Base-by-base conservation (phyloP, 1,140 invertebrate genomes). In the Triops cancriformis region DNA sequence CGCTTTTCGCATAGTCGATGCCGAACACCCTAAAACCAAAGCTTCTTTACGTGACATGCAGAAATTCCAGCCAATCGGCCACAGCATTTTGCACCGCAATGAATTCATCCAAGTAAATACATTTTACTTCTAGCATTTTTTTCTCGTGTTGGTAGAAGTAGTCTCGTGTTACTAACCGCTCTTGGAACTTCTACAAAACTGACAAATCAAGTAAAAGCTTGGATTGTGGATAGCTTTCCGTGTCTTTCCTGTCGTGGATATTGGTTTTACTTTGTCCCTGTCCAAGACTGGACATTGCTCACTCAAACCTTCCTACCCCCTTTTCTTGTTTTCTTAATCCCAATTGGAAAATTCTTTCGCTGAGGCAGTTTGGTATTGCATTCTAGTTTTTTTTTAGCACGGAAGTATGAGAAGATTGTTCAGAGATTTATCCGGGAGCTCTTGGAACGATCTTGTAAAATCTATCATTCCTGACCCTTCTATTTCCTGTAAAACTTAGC, bases 1-100 rank as follows among this genome's bases (percentile, higher is more conserved):
- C 64, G 93, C 94, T 7, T 97, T 94, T 85, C 87, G 94, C 75
- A 85, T 97, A 77, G 93, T 96, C 3, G 93, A 96, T 84, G 87
- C 92, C 0, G 91, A 91, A 28, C 90, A 93, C 76, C 87, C 89
- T 64, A 89, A 90, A 81, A 93, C 95, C 28, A 87, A 88, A 78
- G 91, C 93, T 78, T 87, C 90, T 1, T 87, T 96, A 11, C 88
- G 90, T 80, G 91, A 95, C 80, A 96, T 97, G 93, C 92, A 95
- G 85, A 90, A 91, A 81, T 94, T 95, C 82, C 93, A 95, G 80
- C 91, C 92, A 1, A 90, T 93, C 78, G 92, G 92, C 11, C 89
- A 92, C 77, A 88, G 89, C 64, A 94, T 94, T 80, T 86, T 94
- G n/a, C 91, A 92, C 81, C 87, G 86, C 83, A 90, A 87, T 31